These are phyloP conservation scores for Ganaspis sp. DNA, from an alignment of 1,140 invertebrate species.

Conservation along the genomic window DNA sequence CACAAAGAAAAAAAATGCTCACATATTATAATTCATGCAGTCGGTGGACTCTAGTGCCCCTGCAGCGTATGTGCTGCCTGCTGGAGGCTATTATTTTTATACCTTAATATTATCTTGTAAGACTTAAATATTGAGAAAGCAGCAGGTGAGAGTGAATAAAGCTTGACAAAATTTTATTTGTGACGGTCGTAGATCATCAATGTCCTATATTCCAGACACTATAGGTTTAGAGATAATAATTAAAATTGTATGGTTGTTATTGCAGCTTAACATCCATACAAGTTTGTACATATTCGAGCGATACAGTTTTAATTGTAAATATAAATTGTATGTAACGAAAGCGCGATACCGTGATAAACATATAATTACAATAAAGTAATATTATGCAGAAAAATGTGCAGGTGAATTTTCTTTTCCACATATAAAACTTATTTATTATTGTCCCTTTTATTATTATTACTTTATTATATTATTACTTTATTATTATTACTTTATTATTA, in stretches of 20 bases:
- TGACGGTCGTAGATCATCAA: constrained; percentile 44
- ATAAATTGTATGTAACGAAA: constrained; percentile 61
- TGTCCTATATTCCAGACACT: constrained; percentile 58
- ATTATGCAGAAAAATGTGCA: neutral
- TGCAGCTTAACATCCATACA: constrained; percentile 43
- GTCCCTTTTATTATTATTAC: too few species aligned
- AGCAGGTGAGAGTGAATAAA: neutral
- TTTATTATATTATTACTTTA: too few species aligned
- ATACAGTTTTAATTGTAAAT: constrained; percentile 62
- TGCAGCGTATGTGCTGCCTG: constrained; percentile 49
- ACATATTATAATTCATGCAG: constrained; percentile 61
- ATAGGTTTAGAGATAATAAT: constrained; percentile 45
- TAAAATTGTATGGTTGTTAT: constrained; percentile 44
- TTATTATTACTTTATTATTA: too few species aligned
- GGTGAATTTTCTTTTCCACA: neutral
- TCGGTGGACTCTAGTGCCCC: constrained; percentile 49
- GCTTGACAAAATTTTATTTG: constrained; percentile 43
- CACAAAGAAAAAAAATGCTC: constrained; percentile 60
- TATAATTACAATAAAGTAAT: constrained; percentile 58
- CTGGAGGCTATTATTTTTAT: constrained; percentile 74
- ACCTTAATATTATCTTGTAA: constrained; percentile 53
- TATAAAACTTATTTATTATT: too few species aligned
- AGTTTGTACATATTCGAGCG: constrained; percentile 59
- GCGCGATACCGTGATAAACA: constrained; percentile 66
- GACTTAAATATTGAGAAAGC: constrained; percentile 46